phyloP scores from a whole-genome alignment of 37 sponge, comb jelly and placozoan genomes.

The Crambe crambe region DNA sequence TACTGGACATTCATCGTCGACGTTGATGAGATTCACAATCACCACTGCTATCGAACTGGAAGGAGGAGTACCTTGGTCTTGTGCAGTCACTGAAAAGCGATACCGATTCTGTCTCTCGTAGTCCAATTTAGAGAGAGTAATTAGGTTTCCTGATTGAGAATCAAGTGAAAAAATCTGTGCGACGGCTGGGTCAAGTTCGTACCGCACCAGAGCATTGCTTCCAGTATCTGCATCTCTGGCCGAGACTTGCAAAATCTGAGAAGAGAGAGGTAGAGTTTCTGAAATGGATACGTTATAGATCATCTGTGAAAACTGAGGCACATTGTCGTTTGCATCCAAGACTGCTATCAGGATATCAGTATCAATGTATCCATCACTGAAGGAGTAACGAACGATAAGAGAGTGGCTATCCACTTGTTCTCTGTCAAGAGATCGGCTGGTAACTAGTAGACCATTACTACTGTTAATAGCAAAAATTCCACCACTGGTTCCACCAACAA shows the following conservation, averaged over 20 bases:
- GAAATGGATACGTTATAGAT: constrained; percentile 27
- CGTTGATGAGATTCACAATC: constrained; percentile 28
- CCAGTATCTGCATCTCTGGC: constrained; percentile 53
- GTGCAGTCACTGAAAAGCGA: constrained; percentile 44
- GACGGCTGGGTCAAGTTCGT: constrained; percentile 2
- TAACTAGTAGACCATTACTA: constrained; percentile 19
- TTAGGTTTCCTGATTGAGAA: not conserved
- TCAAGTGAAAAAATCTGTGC: constrained; percentile 1
- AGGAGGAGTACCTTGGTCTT: constrained; percentile 53
- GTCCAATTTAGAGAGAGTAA: constrained; percentile 18
- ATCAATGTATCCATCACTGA: not conserved
- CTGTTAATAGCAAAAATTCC: constrained; percentile 30
- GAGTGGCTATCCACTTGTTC: constrained; percentile 23
- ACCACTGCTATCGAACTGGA: constrained; percentile 25
- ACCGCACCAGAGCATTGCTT: constrained; percentile 30
- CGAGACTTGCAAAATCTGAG: constrained; percentile 11
- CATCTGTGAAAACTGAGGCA: constrained; percentile 37
- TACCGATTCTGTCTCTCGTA: constrained; percentile 38
- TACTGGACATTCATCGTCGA: constrained; percentile 61
- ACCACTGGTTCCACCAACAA: constrained; percentile 40
- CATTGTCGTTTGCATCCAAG: constrained; percentile 64
- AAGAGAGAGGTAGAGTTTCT: constrained; percentile 9
- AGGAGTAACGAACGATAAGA: constrained; percentile 42
- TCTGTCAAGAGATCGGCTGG: constrained; percentile 28
- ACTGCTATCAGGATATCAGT: constrained; percentile 26